Base-by-base conservation (phyloP, 2,888 invertebrate genomes). In the Plusia festucae region DNA sequence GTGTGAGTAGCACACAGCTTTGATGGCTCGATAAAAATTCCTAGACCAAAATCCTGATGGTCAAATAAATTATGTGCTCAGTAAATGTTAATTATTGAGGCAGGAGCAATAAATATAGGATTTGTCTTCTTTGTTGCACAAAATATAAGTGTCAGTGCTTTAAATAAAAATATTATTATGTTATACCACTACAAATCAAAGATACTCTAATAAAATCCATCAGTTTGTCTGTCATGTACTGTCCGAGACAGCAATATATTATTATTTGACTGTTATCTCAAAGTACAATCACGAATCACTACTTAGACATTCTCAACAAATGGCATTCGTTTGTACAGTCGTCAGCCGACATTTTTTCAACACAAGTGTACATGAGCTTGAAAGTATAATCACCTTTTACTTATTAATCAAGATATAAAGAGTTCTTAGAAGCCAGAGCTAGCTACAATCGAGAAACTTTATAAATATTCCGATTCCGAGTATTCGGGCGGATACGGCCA, bases 391-490 rank as follows among this genome's bases (percentile, higher is more conserved):
- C 82, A 85, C 83, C 82, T 87, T 84, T 84, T 81, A 83, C 76
- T 84, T 85, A 86, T 87, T 87, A 89, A 92, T 92, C 88, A 89
- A 88, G 86, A 88, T 88, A 87, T 81, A 85, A 82, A 84, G 72
- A 85, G 86, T 93, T 93, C 93, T 76, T 65, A 87, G 93, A 92
- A 94, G 74, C 81, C 84, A 80, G 89, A 79, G 88, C 87, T 86
- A 90, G 89, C 86, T 89, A 87, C 87, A 83, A 81, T 82, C 71
- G 81, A 81, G 82, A 68, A 71, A 75, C 80, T 78, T 91, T 93
- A 93, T 94, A 93, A 93, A 94, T 93, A 93, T 91, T 92, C 85
- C 86, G 76, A 87, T 94, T 94, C 94, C 89, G 85, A 92, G 94
- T 94, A 94, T 88, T 83, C 80, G 87, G 80, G 90, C 94, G 94